These are phyloP conservation scores for Amphipyra berbera DNA, from an alignment of 2,888 invertebrate genomes.

Conservation along the genomic window DNA sequence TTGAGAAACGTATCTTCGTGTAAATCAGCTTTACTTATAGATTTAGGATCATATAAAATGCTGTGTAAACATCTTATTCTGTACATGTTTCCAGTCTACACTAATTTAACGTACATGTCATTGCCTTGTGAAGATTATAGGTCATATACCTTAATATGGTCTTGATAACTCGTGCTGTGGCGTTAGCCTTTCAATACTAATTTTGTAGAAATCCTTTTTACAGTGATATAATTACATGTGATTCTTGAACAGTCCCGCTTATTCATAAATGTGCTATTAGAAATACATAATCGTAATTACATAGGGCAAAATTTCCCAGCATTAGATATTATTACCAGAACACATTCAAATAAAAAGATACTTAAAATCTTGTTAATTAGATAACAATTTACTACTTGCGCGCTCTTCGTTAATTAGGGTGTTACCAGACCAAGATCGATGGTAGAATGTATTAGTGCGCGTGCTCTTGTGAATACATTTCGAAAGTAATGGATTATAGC, in stretches of 20 bases:
- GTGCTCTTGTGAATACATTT: too few species aligned
- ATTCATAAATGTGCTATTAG: neutral
- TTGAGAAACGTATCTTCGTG: too few species aligned
- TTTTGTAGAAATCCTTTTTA: slow-evolving; percentile 33
- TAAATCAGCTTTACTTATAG: neutral
- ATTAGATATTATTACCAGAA: too few species aligned
- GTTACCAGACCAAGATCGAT: too few species aligned
- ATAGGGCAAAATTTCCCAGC: too few species aligned
- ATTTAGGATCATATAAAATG: slow-evolving; percentile 26
- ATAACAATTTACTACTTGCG: too few species aligned
- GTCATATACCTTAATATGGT: slow-evolving; percentile 4
- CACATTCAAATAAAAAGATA: too few species aligned
- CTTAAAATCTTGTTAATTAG: too few species aligned
- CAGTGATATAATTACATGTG: slow-evolving; percentile 5
- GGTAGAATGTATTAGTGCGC: too few species aligned
- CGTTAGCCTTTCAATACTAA: slow-evolving; percentile 25
- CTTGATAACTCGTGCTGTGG: slow-evolving; percentile 20
- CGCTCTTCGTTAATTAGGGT: too few species aligned
- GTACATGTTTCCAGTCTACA: slow-evolving; percentile 24
- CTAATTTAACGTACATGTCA: slow-evolving; percentile 26
- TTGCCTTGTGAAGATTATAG: slow-evolving; percentile 21
- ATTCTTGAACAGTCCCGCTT: too few species aligned
- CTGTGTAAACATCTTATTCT: slow-evolving; percentile 23
- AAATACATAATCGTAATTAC: neutral
- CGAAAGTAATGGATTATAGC: too few species aligned